Evolutionary conservation across 2,113 vertebrate species (phyloP).

Genomic region (Procavia capensis): DNA sequence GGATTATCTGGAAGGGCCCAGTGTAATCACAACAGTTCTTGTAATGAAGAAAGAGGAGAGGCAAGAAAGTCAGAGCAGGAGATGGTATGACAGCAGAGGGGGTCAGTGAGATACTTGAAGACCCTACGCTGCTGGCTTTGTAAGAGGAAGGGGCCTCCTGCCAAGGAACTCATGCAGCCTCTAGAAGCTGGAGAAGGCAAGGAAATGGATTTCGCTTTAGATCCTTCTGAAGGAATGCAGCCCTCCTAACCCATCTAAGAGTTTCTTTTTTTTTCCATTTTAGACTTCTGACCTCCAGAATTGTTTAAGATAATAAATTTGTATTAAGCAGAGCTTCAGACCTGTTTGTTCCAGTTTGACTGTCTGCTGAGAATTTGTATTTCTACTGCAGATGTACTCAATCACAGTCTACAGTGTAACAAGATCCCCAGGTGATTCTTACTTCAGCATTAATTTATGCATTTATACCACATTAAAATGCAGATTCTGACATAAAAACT

Average conservation of each 20-base stretch:
- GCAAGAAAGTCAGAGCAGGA: background rate
- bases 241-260: background rate
- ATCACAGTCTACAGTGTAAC: too few relatives aligned
- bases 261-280: background rate
- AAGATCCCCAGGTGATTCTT: too few relatives aligned
- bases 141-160: background rate
- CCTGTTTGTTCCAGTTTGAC: too few relatives aligned
- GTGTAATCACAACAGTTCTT: background rate
- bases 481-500: too few relatives aligned
- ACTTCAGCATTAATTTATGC: too few relatives aligned
- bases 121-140: background rate
- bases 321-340: background rate
- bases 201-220: background rate
- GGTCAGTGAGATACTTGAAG: background rate
- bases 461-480: too few relatives aligned
- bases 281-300: background rate
- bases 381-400: too few relatives aligned
- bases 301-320: background rate
- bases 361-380: too few relatives aligned
- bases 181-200: background rate
- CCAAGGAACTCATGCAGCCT: background rate
- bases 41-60: background rate
- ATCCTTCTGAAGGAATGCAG: background rate
- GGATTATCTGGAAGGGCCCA: background rate
- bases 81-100: background rate